A percentile compares a stretch with the other conserved stretches of the same genome.
These are phyloP conservation scores for Schizaphis graminum DNA, from an alignment of 2,888 invertebrate species.

Conservation along the genomic window DNA sequence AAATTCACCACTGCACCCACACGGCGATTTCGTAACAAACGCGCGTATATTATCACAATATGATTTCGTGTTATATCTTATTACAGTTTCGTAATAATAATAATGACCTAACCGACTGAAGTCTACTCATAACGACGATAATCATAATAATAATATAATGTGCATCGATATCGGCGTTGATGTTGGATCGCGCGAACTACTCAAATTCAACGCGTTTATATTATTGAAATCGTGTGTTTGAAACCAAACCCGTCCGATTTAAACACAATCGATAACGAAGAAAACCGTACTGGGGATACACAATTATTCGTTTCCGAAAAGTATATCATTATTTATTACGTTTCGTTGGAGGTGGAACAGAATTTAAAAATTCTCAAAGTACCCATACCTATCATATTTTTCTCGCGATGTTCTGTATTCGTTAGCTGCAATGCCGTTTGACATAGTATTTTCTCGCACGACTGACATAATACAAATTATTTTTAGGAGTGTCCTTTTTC, in stretches of 20 bases:
- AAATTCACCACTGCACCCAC: no score
- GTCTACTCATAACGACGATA: background rate
- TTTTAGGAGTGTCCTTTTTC: background rate
- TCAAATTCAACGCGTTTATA: background rate
- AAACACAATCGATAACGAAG: background rate
- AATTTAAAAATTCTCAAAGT: background rate
- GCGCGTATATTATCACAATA: no score
- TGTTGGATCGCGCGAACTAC: background rate
- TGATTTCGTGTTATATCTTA: no score
- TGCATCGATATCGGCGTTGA: background rate
- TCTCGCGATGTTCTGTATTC: background rate
- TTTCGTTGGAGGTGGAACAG: background rate
- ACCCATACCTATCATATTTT: background rate
- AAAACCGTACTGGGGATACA: background rate
- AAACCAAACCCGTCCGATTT: background rate
- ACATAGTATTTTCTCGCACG: slow-evolving; percentile 3
- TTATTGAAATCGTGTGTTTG: background rate
- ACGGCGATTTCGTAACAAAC: background rate
- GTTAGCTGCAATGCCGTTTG: background rate
- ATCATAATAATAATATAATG: background rate
- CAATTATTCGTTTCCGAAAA: background rate
- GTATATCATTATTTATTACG: background rate
- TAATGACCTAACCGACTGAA: background rate
- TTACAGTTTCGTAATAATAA: no score
- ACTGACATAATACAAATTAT: background rate